Conservation (phyloP, 2,888 invertebrate genomes). For the Synanthedon vespiformis region DNA sequence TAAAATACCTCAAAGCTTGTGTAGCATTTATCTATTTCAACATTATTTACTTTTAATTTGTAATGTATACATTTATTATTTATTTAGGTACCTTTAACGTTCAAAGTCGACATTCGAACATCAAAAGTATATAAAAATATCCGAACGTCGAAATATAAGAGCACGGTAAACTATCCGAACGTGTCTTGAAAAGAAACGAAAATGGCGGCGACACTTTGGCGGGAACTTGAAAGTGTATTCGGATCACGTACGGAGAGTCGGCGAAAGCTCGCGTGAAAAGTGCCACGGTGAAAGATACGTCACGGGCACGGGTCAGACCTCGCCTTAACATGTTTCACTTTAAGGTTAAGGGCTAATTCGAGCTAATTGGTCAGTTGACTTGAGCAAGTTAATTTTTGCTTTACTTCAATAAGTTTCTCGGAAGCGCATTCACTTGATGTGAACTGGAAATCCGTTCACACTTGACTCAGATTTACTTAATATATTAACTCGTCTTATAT, state of each 20-base stretch:
- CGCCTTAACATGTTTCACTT: not conserved
- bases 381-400: not conserved
- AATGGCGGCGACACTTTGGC: not conserved
- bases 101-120: no score
- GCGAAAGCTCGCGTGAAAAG: slow-evolving; percentile 4
- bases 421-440: not conserved
- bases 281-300: slow-evolving; percentile 3
- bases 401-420: not conserved
- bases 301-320: not conserved
- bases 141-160: not conserved
- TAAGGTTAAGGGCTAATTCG: not conserved
- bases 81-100: no score
- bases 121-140: not conserved
- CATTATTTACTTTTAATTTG: no score
- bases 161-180: not conserved
- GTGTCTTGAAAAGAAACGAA: not conserved
- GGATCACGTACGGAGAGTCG: slow-evolving; percentile 5
- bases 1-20: no score
- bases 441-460: not conserved
- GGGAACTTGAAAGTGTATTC: slow-evolving; percentile 1
- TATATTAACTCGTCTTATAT: no score
- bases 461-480: no score
- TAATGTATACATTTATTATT: no score
- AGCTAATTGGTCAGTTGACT: not conserved
- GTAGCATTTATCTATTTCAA: no score